Conservation (phyloP, 2,888 invertebrate genomes). For the Scotopteryx bipunctaria region DNA sequence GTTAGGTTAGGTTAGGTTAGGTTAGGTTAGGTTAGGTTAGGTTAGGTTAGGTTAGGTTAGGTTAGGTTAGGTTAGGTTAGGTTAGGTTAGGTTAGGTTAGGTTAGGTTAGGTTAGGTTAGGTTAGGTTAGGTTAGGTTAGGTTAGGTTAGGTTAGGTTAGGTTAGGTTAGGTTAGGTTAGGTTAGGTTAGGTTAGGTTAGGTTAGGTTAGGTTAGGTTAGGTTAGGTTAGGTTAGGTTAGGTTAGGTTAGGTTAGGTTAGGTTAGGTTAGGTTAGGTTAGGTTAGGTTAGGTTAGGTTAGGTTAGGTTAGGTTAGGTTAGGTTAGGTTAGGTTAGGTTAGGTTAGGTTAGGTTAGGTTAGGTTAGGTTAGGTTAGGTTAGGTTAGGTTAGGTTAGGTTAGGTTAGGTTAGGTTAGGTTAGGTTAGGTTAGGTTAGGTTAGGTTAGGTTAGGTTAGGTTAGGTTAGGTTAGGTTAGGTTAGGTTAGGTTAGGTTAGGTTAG, state of each 20-base stretch:
- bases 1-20: not conserved
- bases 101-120: not conserved
- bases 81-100: not conserved
- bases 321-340: not conserved
- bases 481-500: not conserved
- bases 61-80: not conserved
- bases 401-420: not conserved
- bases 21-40: not conserved
- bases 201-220: not conserved
- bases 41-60: not conserved
- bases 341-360: not conserved
- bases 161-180: not conserved
- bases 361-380: not conserved
- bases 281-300: not conserved
- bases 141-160: not conserved
- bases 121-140: not conserved
- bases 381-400: not conserved
- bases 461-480: not conserved
- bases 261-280: not conserved
- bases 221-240: not conserved
- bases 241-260: not conserved
- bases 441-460: not conserved
- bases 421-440: not conserved
- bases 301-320: not conserved
- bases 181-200: not conserved